Evolutionary conservation across 2,113 vertebrate genomes (phyloP), one percentile per base, ranked within the genome.

Genomic region (Setophaga petechia): DNA sequence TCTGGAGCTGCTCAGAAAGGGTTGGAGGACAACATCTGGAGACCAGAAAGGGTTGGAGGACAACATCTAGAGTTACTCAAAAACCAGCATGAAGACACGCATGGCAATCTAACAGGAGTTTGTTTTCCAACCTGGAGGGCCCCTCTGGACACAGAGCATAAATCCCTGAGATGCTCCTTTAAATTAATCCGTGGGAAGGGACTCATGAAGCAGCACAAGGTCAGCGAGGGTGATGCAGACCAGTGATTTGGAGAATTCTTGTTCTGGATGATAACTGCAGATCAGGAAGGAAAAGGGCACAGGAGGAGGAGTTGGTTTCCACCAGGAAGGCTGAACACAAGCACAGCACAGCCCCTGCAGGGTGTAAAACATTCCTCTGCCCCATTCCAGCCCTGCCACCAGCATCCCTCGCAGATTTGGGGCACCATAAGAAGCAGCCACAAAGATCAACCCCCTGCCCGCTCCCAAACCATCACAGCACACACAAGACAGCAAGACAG

Each of bases 111-210:
- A 8, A 88, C 21, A 90, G 25, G n/a, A 58, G 15, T 11, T 61
- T 4, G 12, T 35, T 83, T 86, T 51, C 82, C 74, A 74, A 5
- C 18, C 16, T 51, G 47, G 7, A 69, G 46, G 49, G 54, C 25
- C 43, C n/a, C 12, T 65, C 78, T 4, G 4, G 43, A 33, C 62
- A 61, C 0, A 0, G 78, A 86, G 58, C 35, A 17, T 27, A 52
- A 71, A 81, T 63, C 67, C 58, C 65, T 73, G 82, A 1, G 0
- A 31, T 6, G 25, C n/a, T 59, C 7, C 66, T 79, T 71, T 75
- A 84, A 86, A 94, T 90, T 74, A 92, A 94, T 93, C 93, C 94
- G 65, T 12, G 41, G 57, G 62, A 97, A 94, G 21, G 52, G 31
- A 28, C 35, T 66, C 6, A 0, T 44, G 62, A 33, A 91, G n/a